Evolutionary conservation across 2,888 invertebrate genomes (phyloP), one percentile per base, ranked within the genome.

Genomic region (Tribolium freemani): DNA sequence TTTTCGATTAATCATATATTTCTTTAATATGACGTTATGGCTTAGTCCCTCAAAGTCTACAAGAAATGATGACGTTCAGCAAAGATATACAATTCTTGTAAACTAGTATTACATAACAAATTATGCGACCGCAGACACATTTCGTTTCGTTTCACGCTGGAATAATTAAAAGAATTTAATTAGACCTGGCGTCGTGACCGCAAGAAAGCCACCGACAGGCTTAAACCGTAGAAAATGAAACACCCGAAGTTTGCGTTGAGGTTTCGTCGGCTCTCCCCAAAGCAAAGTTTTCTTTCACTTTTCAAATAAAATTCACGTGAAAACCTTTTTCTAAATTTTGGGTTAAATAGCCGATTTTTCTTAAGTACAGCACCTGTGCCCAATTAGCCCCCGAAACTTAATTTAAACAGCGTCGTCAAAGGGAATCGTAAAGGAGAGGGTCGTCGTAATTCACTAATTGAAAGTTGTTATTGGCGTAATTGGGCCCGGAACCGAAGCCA

Each of bases 401-500:
- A 63, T 63, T 63, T 63, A 63, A 48, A 13, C 3, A 38, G 48
- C 48, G 26, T 48, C 60, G 38, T 4, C 51, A 50, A 63, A 11
- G 48, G 38, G 63, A 63, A 63, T 51, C 51, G 63, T 63, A 63
- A 63, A 63, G 50, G 60, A 38, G 50, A 63, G 31, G 51, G 63
- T 9, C 31, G 13, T 38, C 63, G 50, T 63, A 63, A 63, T 63
- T 63, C 38, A 63, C 51, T 63, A 63, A 63, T 63, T 63, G 63
- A 63, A 63, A 63, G 63, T 63, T 50, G 50, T 63, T 63, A 63
- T 63, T 63, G 63, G 11, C 26, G 31, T 51, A 51, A 51, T 63
- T 21, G 63, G 44, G 38, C 3, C 60, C 63, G n/a, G 13, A 38
- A 38, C 38, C 38, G 38, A 38, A 38, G 13, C 63, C 63, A 38